phyloP scores from a whole-genome alignment of 2,797 vertebrate species.

The Natrix natrix region DNA sequence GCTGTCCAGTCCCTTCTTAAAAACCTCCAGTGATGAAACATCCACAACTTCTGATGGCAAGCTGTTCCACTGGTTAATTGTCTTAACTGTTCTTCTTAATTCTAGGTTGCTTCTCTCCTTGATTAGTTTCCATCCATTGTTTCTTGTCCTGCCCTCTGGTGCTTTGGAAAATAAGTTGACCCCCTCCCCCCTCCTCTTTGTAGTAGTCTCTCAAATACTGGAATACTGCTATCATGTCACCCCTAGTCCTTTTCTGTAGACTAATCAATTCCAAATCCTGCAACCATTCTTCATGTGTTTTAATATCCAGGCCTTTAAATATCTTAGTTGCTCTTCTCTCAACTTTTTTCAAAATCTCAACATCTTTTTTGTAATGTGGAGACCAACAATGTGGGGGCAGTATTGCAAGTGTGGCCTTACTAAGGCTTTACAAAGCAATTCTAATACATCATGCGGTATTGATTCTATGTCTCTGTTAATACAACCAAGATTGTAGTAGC shows the following conservation, averaged over 20 bases:
- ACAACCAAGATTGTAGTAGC: neutral
- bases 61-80: neutral
- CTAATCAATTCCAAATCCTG: neutral
- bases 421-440: too few relatives aligned
- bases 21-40: neutral
- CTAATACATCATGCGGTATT: too few relatives aligned
- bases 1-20: neutral
- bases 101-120: neutral
- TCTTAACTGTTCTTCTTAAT: neutral
- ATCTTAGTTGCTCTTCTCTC: neutral
- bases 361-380: neutral
- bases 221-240: neutral
- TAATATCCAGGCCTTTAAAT: neutral
- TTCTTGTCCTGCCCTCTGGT: neutral
- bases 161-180: neutral
- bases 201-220: neutral
- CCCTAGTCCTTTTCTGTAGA: neutral
- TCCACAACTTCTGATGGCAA: neutral
- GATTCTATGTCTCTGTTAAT: too few relatives aligned
- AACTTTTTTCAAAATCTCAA: neutral
- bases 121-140: neutral
- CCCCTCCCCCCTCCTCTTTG: neutral
- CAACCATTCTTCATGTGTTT: neutral
- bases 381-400: neutral
- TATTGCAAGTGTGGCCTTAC: neutral